Conservation (phyloP, 1,140 invertebrate genomes). For the Gryon sp. region DNA sequence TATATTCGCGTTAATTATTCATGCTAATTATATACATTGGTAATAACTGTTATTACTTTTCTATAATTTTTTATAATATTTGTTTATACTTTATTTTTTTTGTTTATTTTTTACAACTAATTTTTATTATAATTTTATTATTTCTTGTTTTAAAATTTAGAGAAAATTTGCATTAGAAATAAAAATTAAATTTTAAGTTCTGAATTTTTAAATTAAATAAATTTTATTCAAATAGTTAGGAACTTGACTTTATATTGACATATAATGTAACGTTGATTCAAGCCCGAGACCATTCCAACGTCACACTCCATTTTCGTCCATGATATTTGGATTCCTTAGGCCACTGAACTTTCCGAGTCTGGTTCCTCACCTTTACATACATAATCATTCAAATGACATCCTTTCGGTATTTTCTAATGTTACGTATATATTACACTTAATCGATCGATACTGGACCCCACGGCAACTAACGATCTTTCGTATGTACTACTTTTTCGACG, state of each 20-base stretch:
- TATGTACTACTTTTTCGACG: constrained; percentile 2
- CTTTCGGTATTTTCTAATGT: constrained; percentile 51
- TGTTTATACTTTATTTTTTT: too few species aligned
- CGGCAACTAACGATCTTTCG: constrained; percentile 1
- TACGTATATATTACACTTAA: constrained; percentile 51
- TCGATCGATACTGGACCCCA: constrained; percentile 1
- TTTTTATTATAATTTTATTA: too few species aligned
- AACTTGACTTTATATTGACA: too few species aligned
- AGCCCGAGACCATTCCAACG: constrained; percentile 40
- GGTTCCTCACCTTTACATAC: constrained; percentile 55
- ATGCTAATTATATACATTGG: too few species aligned
- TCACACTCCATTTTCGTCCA: constrained; percentile 62
- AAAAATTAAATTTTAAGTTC: too few species aligned
- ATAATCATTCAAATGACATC: constrained; percentile 60
- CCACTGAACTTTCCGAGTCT: constrained; percentile 65
- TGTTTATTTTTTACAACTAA: too few species aligned
- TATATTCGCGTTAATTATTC: background rate
- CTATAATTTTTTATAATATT: too few species aligned
- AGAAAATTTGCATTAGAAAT: too few species aligned
- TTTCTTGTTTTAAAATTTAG: too few species aligned
- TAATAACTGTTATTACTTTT: too few species aligned
- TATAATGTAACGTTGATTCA: constrained; percentile 1
- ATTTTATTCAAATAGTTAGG: too few species aligned
- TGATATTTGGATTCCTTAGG: constrained; percentile 69
- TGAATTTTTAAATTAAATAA: too few species aligned